Conservation (phyloP, 2,888 invertebrate genomes). For the Chalcis sispes region DNA sequence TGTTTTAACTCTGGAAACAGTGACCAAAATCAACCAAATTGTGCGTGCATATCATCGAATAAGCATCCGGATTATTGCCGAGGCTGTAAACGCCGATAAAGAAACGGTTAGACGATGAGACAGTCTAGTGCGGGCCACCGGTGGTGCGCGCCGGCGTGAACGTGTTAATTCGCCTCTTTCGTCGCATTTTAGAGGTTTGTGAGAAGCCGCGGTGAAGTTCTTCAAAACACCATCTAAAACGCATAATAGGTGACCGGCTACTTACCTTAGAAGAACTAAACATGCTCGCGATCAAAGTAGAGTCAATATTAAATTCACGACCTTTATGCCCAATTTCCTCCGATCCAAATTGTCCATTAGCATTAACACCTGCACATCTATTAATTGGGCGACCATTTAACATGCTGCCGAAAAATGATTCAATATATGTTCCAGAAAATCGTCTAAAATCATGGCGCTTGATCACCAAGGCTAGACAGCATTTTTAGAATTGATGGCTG, state of each 20-base stretch:
- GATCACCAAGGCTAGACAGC: neutral
- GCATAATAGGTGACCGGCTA: neutral
- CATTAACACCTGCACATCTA: constrained; percentile 13
- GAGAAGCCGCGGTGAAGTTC: neutral
- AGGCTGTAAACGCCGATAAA: no score
- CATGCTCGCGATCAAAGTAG: neutral
- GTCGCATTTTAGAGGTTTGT: neutral
- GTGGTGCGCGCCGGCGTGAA: no score
- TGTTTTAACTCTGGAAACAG: no score
- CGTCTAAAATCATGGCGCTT: neutral
- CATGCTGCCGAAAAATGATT: no score
- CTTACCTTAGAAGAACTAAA: constrained; percentile 9
- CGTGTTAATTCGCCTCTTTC: neutral
- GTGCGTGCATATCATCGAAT: no score
- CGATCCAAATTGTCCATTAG: constrained; percentile 5
- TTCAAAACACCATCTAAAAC: constrained; percentile 14
- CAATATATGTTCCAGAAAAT: neutral
- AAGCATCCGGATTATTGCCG: no score
- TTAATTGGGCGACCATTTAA: neutral
- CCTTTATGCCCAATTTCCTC: neutral
- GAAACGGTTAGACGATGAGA: no score
- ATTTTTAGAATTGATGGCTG: neutral
- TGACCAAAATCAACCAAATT: no score
- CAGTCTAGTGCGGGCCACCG: no score
- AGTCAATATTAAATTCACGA: constrained; percentile 18